Evolutionary conservation across 1,140 invertebrate genomes (phyloP), one percentile per base, ranked within the genome.

Genomic region (Hydropsyche tenuis): DNA sequence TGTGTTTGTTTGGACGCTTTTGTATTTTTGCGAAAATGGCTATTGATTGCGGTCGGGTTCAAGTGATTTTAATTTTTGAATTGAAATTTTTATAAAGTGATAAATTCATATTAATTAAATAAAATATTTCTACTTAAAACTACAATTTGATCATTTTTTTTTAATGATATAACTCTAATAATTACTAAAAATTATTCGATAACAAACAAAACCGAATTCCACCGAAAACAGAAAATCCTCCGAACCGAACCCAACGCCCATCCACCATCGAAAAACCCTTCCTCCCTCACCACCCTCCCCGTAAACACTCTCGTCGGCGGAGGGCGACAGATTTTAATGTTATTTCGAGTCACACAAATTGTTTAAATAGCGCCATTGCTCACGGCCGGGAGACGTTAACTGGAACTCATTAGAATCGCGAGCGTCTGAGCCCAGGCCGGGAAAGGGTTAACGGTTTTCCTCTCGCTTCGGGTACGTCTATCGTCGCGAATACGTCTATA

Each of bases 341-440:
- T 84, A 83, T 85, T 84, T 85, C 84, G 80, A 84, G 80, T 85
- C 84, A 84, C 84, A 85, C 84, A 85, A 85, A 85, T 85, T 85
- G 83, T 83, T 84, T 84, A 84, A 85, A 84, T 85, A 83, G 83
- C 81, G 78, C 81, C 82, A 83, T 84, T 82, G 83, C 80, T 85
- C 83, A 85, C 79, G 79, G 80, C 79, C 22, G n/a, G 71, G 73
- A 79, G 83, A 84, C 83, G 82, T 80, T 84, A 84, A 85, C 82
- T 82, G 82, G 81, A 79, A 79, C 83, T 84, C 83, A 85, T 84
- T 85, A 84, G 82, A 81, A 81, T 81, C 79, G 79, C 79, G 78
- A 78, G 68, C 56, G 48, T 63, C 42, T 46, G 64, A 66, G 37
- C 25, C 7, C 56, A 6, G 25, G n/a, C 25, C 18, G 27, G 12